Base-by-base conservation (phyloP, 2,888 invertebrate genomes). In the Tenthredo distinguenda region DNA sequence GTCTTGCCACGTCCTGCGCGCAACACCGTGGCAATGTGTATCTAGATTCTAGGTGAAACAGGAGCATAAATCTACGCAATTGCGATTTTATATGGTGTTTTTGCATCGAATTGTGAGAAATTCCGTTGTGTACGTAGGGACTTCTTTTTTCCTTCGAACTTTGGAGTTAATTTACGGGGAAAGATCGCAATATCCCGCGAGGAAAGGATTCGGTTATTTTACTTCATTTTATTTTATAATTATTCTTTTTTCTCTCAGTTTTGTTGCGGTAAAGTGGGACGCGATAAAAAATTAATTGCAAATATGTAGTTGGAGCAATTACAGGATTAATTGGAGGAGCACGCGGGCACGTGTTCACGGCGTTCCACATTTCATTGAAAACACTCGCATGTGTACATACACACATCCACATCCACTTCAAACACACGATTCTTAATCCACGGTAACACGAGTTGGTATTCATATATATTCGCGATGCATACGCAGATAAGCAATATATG, bases 401-500 rank as follows among this genome's bases (percentile, higher is more conserved):
- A 62, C 2, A 26, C 12, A 62, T 31, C 26, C 62, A 62, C 62
- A 62, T 68, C 68, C 68, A 34, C 68, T 10, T 21, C 0, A 18
- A 21, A 9, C 74, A 18, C 81, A 62, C 26, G 81, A 81, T 81
- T 81, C 81, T 81, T 81, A 81, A 81, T 81, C 58, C 81, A 7
- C 55, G 40, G 72, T 55, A 82, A 81, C 74, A 37, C 81, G 26
- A 79, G 65, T 43, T 62, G 47, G 43, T 47, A 18, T 34, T 84
- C 55, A 37, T 58, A 86, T 84, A 88, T 88, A 87, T 87, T 86
- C 86, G 71, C 85, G 86, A 84, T 68, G 86, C 87, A 87, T 88
- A 85, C 65, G 86, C 74, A 86, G 87, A 88, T 87, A 85, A 85
- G 84, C 72, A 76, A 88, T 88, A 89, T 88, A 88, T 87, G 89